Base-by-base conservation (phyloP, 2,797 vertebrate species). In the Oreortyx pictus region DNA sequence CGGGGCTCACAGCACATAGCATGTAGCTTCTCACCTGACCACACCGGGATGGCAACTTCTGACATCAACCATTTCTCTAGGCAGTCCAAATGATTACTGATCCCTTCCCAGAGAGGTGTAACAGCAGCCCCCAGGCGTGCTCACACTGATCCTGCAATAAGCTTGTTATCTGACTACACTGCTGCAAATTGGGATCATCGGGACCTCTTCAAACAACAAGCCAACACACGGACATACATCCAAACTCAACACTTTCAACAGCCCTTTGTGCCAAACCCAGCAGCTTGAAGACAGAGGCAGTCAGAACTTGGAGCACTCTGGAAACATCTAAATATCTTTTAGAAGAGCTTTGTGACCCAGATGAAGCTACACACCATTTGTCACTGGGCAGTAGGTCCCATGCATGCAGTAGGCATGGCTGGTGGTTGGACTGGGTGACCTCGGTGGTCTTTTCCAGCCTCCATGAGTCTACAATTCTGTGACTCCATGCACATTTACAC, bases 1-100 rank as follows among this genome's bases (percentile, higher is more conserved):
- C 2, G 39, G 39, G 39, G 4, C 50, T 86, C 61, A 75, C 43
- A 2, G 56, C 66, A 16, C 10, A 13, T 4, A 17, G 33, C 50
- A 78, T 9, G 24, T 4, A 39, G 35, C 70, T 87, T 92, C 60
- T 52, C 85, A 64, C 5, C 4, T 25, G 81, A 70, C 37, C 64
- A 57, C 47, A n/a, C 24, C 60, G 8, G 24, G 67, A 68, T 43
- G 37, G 23, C 29, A 1, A 49, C 75, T 74, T 52, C 80, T 76
- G 70, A 90, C 66, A 83, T 78, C 33, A 83, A 54, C 56, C 23
- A 79, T 81, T 86, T 73, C 56, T 75, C 66, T 66, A 62, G 78
- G 80, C 81, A 71, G 89, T 86, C 77, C 93, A 90, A 92, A 94
- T 64, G 61, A 89, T 50, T 92, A 89, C 73, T 88, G 90, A 94